phyloP scores from a whole-genome alignment of 1,140 invertebrate genomes.

The Neodiprion fabricii region DNA sequence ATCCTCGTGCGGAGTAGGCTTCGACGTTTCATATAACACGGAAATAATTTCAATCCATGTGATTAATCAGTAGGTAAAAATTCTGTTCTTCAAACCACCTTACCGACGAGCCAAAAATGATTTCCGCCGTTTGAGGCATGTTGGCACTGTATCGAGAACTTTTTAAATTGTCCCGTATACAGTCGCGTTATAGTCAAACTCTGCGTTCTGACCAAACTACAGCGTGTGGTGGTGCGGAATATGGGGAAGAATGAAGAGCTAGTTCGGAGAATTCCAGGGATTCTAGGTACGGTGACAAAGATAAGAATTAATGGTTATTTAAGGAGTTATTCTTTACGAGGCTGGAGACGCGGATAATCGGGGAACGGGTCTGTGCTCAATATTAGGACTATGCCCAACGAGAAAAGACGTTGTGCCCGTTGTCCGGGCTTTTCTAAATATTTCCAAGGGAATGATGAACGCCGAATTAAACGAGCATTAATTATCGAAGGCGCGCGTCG shows the following conservation, averaged over 20 bases:
- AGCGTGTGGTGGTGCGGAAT: no score
- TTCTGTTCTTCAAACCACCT: no score
- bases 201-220: no score
- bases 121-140: no score
- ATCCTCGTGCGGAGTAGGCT: background rate
- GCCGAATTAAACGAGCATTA: constrained; percentile 5
- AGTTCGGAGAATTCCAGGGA: background rate
- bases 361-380: background rate
- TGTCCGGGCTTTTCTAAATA: background rate
- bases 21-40: background rate
- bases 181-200: no score
- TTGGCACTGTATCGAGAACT: no score
- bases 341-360: background rate
- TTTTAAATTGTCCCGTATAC: no score
- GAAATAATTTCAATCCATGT: background rate
- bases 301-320: constrained; percentile 2
- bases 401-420: no score
- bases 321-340: background rate
- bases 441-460: background rate
- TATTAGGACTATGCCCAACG: no score
- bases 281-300: background rate
- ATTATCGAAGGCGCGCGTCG: constrained; percentile 4
- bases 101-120: no score
- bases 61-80: no score
- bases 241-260: background rate